These are phyloP conservation scores for Ellobium chinense DNA, from an alignment of 2,888 invertebrate genomes.

Conservation along the genomic window DNA sequence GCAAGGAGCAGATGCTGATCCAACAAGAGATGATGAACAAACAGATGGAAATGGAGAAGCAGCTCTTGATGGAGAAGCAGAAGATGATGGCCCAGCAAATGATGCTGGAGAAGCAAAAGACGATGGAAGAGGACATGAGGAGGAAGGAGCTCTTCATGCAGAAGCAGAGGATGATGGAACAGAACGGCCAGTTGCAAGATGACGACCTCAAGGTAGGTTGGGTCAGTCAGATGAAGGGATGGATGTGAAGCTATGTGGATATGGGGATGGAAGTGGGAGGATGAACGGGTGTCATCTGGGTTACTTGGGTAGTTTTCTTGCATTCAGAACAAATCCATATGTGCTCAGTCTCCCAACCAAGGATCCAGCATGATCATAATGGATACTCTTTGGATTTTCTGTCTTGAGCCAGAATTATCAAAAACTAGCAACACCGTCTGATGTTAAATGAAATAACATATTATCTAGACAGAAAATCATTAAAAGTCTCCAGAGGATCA, in stretches of 20 bases:
- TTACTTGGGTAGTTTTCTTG: no score
- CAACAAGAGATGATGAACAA: constrained; percentile 50
- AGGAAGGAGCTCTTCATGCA: constrained; percentile 50
- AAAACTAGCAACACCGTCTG: no score
- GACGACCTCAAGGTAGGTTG: constrained; percentile 29
- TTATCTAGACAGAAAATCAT: no score
- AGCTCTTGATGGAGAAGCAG: constrained; percentile 56
- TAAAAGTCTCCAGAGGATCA: no score
- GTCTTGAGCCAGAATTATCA: no score
- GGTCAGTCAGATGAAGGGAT: not conserved
- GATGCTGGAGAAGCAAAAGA: constrained; percentile 52
- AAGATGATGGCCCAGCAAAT: constrained; percentile 49
- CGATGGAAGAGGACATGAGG: constrained; percentile 45
- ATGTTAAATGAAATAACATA: no score
- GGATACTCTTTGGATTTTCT: no score
- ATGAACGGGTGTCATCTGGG: no score
- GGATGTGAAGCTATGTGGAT: not conserved
- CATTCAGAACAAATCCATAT: no score
- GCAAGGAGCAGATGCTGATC: constrained; percentile 25
- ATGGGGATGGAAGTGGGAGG: no score
- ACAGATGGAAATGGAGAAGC: constrained; percentile 49
- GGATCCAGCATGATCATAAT: no score
- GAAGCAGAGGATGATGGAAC: constrained; percentile 48
- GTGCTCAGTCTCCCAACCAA: no score
- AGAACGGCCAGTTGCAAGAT: constrained; percentile 36